Evolutionary conservation across 2,113 vertebrate species (phyloP).

Genomic region (Benitochromis conjunctus): DNA sequence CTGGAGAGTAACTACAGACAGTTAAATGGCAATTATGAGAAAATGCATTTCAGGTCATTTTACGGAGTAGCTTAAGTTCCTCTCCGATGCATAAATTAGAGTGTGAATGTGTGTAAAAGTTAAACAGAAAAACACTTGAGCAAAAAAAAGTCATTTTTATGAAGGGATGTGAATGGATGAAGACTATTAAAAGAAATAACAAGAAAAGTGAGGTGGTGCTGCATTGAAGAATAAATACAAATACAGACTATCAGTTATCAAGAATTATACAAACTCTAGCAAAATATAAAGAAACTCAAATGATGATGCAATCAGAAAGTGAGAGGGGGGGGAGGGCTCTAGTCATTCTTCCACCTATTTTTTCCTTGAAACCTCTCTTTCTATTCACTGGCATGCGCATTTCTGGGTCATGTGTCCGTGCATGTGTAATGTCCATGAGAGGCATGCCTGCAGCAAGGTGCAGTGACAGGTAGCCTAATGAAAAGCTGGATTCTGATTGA

Average conservation of each 20-base stretch:
- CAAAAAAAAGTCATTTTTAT: neutral
- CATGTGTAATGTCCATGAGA: neutral
- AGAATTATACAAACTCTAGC: neutral
- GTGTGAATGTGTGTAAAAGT: neutral
- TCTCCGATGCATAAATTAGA: neutral
- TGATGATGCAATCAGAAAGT: too few species aligned
- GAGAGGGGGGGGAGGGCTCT: neutral
- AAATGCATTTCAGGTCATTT: neutral
- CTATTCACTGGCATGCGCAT: neutral
- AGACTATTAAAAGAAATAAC: neutral
- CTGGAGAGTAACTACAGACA: neutral
- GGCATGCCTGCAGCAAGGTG: constrained; percentile 42
- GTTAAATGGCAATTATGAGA: neutral
- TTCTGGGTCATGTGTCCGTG: neutral
- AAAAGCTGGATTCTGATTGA: constrained; percentile 73
- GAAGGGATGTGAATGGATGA: neutral
- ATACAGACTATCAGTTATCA: too few species aligned
- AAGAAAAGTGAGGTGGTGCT: neutral
- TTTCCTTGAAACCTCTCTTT: neutral
- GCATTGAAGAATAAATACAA: neutral
- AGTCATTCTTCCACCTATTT: neutral
- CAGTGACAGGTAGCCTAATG: constrained; percentile 71
- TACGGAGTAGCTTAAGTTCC: neutral
- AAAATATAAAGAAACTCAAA: neutral
- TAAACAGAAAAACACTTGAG: neutral